A percentile compares a stretch with the other conserved stretches of the same genome.
These are phyloP conservation scores for Dendrocincla fuliginosa DNA, from an alignment of 2,797 vertebrate genomes.

Conservation along the genomic window DNA sequence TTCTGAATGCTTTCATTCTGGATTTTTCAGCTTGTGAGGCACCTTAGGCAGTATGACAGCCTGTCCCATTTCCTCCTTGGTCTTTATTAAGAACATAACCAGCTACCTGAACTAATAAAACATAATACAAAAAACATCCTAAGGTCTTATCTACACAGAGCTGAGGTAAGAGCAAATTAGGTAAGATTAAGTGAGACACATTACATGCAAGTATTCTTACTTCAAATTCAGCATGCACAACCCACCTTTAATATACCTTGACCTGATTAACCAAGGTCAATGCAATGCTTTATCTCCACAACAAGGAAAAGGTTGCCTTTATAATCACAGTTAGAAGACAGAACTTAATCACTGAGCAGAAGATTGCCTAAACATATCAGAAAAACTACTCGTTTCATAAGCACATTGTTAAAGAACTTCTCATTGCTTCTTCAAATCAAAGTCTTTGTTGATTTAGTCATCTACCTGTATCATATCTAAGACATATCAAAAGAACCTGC, in stretches of 20 bases:
- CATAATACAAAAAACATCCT: background rate
- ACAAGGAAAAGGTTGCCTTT: background rate
- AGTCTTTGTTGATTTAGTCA: background rate
- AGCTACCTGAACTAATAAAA: background rate
- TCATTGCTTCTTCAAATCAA: background rate
- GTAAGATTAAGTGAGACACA: background rate
- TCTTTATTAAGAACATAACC: background rate
- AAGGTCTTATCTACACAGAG: background rate
- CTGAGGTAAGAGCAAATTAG: background rate
- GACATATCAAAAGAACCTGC: background rate
- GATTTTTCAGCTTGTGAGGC: background rate
- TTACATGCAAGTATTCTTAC: background rate
- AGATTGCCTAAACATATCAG: background rate
- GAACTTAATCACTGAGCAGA: background rate
- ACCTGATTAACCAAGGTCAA: background rate
- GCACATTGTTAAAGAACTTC: background rate
- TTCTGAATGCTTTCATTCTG: background rate
- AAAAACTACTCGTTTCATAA: background rate
- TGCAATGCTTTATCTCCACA: background rate
- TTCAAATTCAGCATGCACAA: background rate
- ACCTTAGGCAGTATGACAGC: background rate
- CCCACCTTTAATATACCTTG: background rate
- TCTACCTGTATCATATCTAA: background rate
- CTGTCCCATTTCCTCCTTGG: background rate
- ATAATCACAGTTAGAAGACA: background rate